Evolutionary conservation across 2,888 invertebrate genomes (phyloP).

Genomic region (Biston betularia): DNA sequence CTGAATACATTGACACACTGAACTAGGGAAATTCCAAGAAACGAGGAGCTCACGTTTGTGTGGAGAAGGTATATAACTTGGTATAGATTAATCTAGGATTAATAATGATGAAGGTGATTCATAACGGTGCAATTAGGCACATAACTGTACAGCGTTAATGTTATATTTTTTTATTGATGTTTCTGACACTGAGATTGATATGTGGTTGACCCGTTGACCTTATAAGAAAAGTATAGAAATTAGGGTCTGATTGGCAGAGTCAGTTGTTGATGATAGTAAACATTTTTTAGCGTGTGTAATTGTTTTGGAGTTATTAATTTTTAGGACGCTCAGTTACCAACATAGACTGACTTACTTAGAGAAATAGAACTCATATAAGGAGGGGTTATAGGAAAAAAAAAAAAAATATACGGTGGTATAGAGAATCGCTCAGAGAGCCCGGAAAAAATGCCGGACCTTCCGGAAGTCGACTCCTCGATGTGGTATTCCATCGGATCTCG

Average conservation of each 20-base stretch:
- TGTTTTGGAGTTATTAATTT: constrained; percentile 18
- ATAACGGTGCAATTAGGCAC: constrained; percentile 9
- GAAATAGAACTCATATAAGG: too few relatives aligned
- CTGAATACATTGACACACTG: constrained; percentile 33
- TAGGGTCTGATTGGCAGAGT: constrained; percentile 5
- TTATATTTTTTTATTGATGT: constrained; percentile 14
- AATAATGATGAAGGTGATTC: constrained; percentile 10
- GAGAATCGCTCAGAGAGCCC: too few relatives aligned
- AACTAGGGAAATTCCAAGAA: constrained; percentile 18
- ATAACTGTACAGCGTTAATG: constrained; percentile 6
- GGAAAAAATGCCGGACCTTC: too few relatives aligned
- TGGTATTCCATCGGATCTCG: too few relatives aligned
- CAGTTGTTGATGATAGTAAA: constrained; percentile 8
- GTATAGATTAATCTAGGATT: constrained; percentile 1
- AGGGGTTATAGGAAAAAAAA: too few relatives aligned
- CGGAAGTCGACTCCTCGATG: too few relatives aligned
- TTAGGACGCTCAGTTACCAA: constrained; percentile 8
- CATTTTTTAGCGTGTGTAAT: constrained; percentile 26
- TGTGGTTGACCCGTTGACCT: constrained; percentile 18
- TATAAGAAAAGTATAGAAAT: constrained; percentile 13
- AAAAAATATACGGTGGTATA: too few relatives aligned
- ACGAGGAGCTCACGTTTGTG: neutral
- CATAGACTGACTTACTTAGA: too few relatives aligned
- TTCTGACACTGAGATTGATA: constrained; percentile 15
- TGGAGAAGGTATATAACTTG: neutral